Base-by-base conservation (phyloP, 2,888 invertebrate genomes). In the Acleris emargana region DNA sequence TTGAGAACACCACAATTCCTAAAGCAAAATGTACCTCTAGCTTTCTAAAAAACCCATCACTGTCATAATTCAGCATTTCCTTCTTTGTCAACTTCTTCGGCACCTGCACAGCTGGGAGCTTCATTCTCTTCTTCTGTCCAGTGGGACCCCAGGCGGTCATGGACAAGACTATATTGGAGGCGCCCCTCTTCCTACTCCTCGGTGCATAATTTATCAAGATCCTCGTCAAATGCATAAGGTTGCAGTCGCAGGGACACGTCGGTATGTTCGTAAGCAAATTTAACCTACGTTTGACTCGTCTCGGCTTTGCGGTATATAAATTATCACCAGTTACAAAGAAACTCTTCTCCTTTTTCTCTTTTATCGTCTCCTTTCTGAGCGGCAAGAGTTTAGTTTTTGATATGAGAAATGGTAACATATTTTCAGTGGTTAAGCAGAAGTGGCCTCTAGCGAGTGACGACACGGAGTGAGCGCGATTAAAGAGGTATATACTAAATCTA, bases 331-430 rank as follows among this genome's bases (percentile, higher is more conserved):
- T 77, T 4, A 83, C 79, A 32, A 74, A 79, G 43, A 83, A 79
- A 68, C 77, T 82, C 43, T 80, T 75, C n/a, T 73, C 68, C 28
- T 71, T 84, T 7, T 79, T 75, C 64, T 79, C 82, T 13, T 74
- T 68, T 9, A 75, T 72, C 42, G 73, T 86, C 7, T 83, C 83
- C 67, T 79, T 86, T 64, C 78, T 86, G 18, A 79, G 72, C 47
- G 88, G 82, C 22, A 89, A 63, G 1, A 89, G 71, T 75, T 88
- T 89, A 0, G 89, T 85, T 75, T 90, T 88, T 0, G 90, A 89
- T 75, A 90, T 83, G 42, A 90, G 67, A 74, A 89, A 83, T n/a
- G 91, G 91, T 54, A 91, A 72, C 89, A 91, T 88, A 22, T 72
- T 78, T 62, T n/a, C 51, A 51, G 45, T 17, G 7, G n/a, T n/a